Evolutionary conservation across 2,888 invertebrate species (phyloP).

Genomic region (Acronicta leporina): DNA sequence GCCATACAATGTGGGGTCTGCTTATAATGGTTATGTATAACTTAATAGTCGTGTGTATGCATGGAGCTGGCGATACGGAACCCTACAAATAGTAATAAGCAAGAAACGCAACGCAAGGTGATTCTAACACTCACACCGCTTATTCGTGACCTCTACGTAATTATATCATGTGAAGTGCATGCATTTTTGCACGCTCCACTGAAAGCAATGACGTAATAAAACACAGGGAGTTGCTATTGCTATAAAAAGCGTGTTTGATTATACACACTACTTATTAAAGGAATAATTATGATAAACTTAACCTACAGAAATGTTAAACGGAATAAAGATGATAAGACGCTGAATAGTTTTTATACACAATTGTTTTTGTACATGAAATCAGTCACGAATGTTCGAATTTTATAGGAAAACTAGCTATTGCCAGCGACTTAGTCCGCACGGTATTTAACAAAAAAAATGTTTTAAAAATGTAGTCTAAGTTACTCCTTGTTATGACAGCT

Average conservation of each 20-base stretch:
- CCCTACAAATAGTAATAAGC: slow-evolving; percentile 20
- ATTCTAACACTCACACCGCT: slow-evolving; percentile 35
- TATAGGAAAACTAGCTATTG: too few species aligned
- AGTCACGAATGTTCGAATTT: too few species aligned
- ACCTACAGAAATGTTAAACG: slow-evolving; percentile 23
- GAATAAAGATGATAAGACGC: neutral
- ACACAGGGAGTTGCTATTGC: slow-evolving; percentile 1
- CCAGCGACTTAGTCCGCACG: too few species aligned
- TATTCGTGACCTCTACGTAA: slow-evolving; percentile 50
- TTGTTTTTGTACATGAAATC: too few species aligned
- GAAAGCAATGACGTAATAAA: slow-evolving; percentile 29
- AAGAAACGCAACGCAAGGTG: slow-evolving; percentile 47
- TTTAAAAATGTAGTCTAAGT: too few species aligned
- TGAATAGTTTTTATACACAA: too few species aligned
- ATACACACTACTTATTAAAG: slow-evolving; percentile 31
- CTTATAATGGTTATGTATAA: too few species aligned
- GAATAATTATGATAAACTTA: slow-evolving; percentile 29
- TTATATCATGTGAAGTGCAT: slow-evolving; percentile 44
- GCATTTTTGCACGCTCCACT: slow-evolving; percentile 52
- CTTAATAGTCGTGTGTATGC: too few species aligned
- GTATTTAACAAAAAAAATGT: too few species aligned
- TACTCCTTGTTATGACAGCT: too few species aligned
- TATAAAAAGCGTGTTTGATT: slow-evolving; percentile 33
- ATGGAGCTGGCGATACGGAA: slow-evolving; percentile 3
- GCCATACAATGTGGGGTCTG: too few species aligned